A percentile compares a stretch with the other conserved stretches of the same genome.
phyloP scores from a whole-genome alignment of 2,797 vertebrate species.

The Cichlasoma orientale region DNA sequence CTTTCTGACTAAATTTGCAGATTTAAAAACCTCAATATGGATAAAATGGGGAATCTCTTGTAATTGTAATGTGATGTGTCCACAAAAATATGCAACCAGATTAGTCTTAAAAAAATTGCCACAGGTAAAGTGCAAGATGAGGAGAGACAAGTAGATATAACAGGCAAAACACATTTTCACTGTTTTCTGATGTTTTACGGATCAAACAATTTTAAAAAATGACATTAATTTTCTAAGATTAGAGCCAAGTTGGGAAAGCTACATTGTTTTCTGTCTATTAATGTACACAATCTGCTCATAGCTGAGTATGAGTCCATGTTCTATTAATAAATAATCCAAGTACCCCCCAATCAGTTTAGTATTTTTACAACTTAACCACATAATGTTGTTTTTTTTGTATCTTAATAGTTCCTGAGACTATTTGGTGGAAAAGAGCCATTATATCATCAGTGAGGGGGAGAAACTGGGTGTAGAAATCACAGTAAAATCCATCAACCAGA shows the following conservation, averaged over 20 bases:
- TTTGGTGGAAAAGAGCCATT: constrained; percentile 31
- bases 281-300: no score
- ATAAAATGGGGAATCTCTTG: background rate
- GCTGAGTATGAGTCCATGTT: no score
- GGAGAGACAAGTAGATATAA: background rate
- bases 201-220: no score
- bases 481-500: constrained; percentile 36
- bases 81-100: background rate
- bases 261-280: no score
- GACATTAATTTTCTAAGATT: no score
- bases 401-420: background rate
- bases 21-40: background rate
- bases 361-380: no score
- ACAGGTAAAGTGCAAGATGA: background rate
- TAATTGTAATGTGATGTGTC: background rate
- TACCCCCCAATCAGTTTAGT: background rate
- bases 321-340: background rate
- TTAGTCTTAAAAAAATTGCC: background rate
- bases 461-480: background rate
- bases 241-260: background rate
- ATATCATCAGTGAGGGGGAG: background rate
- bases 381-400: no score
- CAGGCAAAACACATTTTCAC: background rate
- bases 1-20: background rate
- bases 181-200: background rate